phyloP scores from a whole-genome alignment of 1,140 invertebrate genomes.

The Copidosoma floridanum region DNA sequence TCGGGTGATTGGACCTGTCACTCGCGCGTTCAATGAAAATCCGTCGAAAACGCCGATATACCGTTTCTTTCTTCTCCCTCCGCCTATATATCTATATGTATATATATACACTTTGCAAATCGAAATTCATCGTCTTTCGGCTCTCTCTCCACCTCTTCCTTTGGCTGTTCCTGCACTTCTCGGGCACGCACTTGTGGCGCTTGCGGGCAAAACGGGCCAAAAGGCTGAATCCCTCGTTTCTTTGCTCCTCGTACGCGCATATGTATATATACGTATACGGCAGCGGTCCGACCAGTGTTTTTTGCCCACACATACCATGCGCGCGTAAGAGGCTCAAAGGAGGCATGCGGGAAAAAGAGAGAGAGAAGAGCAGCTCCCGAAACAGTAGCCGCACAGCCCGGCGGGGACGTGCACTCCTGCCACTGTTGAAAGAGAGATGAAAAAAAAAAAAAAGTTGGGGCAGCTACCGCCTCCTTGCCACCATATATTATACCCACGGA shows the following conservation, averaged over 20 bases:
- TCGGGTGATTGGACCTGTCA: no score
- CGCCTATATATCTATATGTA: no score
- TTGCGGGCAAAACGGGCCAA: slow-evolving; percentile 8
- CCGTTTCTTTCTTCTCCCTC: no score
- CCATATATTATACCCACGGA: slow-evolving; percentile 15
- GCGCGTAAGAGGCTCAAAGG: slow-evolving; percentile 20
- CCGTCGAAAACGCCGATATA: no score
- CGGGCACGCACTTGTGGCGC: background rate
- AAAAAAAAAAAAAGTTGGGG: slow-evolving; percentile 41
- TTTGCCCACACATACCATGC: slow-evolving; percentile 57
- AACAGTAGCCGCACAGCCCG: slow-evolving; percentile 52
- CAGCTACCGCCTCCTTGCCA: slow-evolving; percentile 17
- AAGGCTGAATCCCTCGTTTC: no score
- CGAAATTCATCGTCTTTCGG: slow-evolving; percentile 7
- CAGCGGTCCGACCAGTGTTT: slow-evolving; percentile 57
- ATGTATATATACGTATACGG: no score
- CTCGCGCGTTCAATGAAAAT: no score
- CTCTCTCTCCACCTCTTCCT: background rate
- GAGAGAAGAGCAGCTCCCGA: slow-evolving; percentile 48
- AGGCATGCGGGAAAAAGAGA: slow-evolving; percentile 7
- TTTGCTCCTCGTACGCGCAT: no score
- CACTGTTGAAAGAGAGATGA: slow-evolving; percentile 48
- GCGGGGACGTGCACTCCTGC: slow-evolving; percentile 49
- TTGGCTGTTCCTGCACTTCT: background rate
- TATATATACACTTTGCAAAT: no score